phyloP scores from a whole-genome alignment of 1,140 invertebrate genomes.

The Cheumatopsyche charites region DNA sequence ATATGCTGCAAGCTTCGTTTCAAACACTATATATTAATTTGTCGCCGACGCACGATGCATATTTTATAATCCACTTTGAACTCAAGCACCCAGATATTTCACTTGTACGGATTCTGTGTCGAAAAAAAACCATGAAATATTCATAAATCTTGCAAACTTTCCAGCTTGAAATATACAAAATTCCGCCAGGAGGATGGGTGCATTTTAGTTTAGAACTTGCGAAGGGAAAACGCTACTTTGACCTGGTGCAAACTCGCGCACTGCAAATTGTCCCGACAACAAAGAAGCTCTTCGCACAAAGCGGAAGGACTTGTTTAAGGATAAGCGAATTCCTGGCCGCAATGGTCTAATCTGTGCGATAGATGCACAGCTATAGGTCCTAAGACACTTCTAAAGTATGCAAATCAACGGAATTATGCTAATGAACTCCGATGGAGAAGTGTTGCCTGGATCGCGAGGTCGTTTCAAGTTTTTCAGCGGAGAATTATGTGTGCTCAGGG shows the following conservation, averaged over 20 bases:
- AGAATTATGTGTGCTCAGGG: too few species aligned
- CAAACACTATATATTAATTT: not conserved
- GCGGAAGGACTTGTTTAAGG: conserved; percentile 17
- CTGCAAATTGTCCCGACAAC: not conserved
- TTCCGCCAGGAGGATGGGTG: too few species aligned
- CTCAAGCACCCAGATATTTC: too few species aligned
- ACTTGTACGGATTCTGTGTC: too few species aligned
- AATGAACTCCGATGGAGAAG: not conserved
- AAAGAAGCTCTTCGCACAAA: not conserved
- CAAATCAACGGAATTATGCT: conserved; percentile 31
- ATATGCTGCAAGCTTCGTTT: not conserved
- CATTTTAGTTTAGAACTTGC: not conserved
- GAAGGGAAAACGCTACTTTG: not conserved
- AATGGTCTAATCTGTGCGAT: conserved; percentile 24
- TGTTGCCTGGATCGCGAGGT: not conserved
- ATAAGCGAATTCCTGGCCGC: conserved; percentile 4
- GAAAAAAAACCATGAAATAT: too few species aligned
- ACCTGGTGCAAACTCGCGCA: not conserved
- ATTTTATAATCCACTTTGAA: too few species aligned
- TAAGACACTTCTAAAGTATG: conserved; percentile 17
- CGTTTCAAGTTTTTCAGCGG: not conserved
- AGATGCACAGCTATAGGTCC: not conserved
- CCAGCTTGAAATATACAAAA: too few species aligned
- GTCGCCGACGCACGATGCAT: too few species aligned
- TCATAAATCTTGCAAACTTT: too few species aligned